Conservation (phyloP, 2,888 invertebrate genomes). For the Lumbricus terrestris region DNA sequence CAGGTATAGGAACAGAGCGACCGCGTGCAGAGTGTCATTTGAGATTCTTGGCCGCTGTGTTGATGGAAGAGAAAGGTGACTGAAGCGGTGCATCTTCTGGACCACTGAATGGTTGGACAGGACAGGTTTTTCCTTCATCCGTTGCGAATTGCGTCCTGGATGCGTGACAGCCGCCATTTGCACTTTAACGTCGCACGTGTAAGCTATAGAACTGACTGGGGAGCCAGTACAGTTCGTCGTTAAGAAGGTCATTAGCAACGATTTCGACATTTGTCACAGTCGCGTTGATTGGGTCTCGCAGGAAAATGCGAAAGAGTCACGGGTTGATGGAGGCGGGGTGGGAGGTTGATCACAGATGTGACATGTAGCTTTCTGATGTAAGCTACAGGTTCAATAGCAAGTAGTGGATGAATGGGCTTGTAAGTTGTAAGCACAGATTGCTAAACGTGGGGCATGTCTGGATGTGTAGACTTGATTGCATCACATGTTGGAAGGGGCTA, state of each 20-base stretch:
- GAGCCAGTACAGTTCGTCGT: too few relatives aligned
- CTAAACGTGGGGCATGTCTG: neutral
- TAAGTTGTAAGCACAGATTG: too few relatives aligned
- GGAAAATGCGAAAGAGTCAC: neutral
- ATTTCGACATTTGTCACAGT: neutral
- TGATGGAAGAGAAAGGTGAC: neutral
- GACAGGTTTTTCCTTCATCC: neutral
- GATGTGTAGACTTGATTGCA: neutral
- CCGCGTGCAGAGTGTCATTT: neutral
- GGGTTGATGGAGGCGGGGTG: neutral
- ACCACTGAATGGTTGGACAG: too few relatives aligned
- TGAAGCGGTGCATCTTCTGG: neutral
- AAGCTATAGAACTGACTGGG: too few relatives aligned
- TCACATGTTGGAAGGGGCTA: too few relatives aligned
- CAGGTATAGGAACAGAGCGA: too few relatives aligned
- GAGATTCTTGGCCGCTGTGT: neutral
- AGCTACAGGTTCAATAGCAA: neutral
- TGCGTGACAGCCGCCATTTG: neutral
- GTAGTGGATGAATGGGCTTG: neutral
- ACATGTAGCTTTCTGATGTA: neutral
- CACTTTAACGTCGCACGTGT: too few relatives aligned
- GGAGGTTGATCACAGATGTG: neutral
- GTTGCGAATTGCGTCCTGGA: neutral
- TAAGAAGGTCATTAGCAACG: neutral
- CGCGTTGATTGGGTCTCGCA: neutral